These are phyloP conservation scores for Agrypnus murinus DNA, from an alignment of 2,888 invertebrate genomes.

Conservation along the genomic window DNA sequence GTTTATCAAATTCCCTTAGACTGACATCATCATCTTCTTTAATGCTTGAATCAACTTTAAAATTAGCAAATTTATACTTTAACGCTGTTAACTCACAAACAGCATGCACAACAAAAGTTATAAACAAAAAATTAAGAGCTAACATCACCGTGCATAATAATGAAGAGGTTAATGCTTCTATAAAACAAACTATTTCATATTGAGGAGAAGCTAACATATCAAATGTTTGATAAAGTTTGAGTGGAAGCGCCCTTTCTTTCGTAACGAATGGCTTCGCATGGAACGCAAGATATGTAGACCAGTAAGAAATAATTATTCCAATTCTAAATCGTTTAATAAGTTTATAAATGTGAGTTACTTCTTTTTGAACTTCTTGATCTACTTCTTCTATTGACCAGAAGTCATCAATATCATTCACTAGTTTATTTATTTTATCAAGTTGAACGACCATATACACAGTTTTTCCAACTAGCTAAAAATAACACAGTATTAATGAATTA, in stretches of 20 bases:
- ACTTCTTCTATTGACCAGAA: conserved; percentile 16
- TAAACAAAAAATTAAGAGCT: background rate
- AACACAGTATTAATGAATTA: background rate
- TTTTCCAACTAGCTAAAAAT: background rate
- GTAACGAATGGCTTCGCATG: background rate
- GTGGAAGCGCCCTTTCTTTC: conserved; percentile 5
- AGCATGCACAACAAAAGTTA: conserved; percentile 12
- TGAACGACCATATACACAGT: background rate
- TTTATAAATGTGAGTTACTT: background rate
- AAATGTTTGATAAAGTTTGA: conserved; percentile 2
- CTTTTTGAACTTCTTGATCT: background rate
- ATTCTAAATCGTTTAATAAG: background rate
- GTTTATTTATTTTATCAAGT: background rate
- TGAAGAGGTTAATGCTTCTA: background rate
- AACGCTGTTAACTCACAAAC: conserved; percentile 16
- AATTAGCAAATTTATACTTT: conserved; percentile 32
- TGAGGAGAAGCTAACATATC: background rate
- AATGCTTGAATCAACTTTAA: background rate
- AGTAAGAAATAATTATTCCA: background rate
- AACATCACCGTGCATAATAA: background rate
- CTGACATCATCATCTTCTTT: too few relatives aligned
- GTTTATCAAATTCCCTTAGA: too few relatives aligned
- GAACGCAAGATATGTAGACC: background rate
- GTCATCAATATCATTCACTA: background rate
- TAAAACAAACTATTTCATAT: conserved; percentile 10